Base-by-base conservation (phyloP, 2,797 vertebrate species). In the Prionace glauca region DNA sequence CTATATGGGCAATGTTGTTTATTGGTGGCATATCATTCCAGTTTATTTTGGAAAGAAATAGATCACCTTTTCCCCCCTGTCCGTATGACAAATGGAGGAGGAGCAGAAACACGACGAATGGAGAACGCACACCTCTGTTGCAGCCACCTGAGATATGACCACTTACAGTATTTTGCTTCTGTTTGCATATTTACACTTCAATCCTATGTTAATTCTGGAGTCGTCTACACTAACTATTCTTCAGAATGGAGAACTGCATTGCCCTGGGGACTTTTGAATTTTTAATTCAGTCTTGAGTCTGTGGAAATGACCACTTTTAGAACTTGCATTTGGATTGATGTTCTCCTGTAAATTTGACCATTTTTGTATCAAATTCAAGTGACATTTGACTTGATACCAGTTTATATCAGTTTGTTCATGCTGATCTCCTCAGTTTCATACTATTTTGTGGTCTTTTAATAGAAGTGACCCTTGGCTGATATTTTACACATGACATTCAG, bases 21-120 rank as follows among this genome's bases (percentile, higher is more conserved):
- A 10, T 95, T 5, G 79, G 50, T 22, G 96, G 96, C 50, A 0
- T 41, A 67, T 3, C 84, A 20, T 92, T 95, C 45, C 96, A 96
- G 88, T 81, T 72, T 56, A 0, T 79, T 60, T 95, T 96, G 95
- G 95, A 79, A 10, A 94, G 96, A 90, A 81, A 94, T 77, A 56
- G 90, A 74, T 95, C 87, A 2, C 62, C 67, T 32, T 96, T 96
- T 62, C 96, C 96, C 36, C 95, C 8, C 32, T 95, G 95, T 74
- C 93, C 94, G 1, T 96, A 96, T 90, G 79, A 87, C 32, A 94
- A 77, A 26, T 95, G 96, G 84, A 96, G 26, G 26, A 93, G 86
- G 36, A 94, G 50, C 88, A 62, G 77, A 96, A 50, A 96, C 96
- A 65, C 96, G 9, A 29, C n/a, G 16, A 45, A 18, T 93, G 95